These are phyloP conservation scores for Nasalis larvatus DNA, from an alignment of 2,113 vertebrate species.

Conservation along the genomic window DNA sequence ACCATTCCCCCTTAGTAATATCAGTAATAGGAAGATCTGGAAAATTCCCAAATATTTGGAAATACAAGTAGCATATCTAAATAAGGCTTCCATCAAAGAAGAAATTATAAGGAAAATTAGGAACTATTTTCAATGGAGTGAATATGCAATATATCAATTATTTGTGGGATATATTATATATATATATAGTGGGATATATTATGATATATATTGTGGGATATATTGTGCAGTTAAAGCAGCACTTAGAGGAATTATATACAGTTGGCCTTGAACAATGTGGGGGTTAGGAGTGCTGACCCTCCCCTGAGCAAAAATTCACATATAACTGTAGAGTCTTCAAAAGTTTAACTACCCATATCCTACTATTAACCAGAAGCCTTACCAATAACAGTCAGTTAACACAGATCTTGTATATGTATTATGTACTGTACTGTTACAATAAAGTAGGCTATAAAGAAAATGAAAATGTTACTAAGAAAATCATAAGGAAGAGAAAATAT, in stretches of 20 bases:
- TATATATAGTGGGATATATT: neutral
- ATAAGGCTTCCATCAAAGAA: neutral
- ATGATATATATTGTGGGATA: too few relatives aligned
- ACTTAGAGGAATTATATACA: neutral
- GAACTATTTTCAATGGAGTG: neutral
- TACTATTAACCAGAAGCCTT: neutral
- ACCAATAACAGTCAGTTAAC: neutral
- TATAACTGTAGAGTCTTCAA: neutral
- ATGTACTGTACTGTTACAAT: neutral
- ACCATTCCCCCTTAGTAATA: neutral
- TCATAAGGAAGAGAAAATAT: neutral
- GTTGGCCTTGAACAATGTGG: neutral
- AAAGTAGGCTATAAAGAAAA: neutral
- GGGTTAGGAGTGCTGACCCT: neutral
- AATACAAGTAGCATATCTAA: neutral
- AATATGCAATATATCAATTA: neutral
- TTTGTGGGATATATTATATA: neutral
- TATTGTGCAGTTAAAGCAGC: neutral
- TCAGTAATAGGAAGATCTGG: neutral
- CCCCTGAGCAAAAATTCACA: neutral
- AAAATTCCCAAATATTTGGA: neutral
- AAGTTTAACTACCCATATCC: neutral
- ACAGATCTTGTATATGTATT: neutral
- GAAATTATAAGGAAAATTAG: neutral
- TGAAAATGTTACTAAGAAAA: neutral